phyloP scores from a whole-genome alignment of 2,888 invertebrate genomes.

The Gastrophysa polygoni region DNA sequence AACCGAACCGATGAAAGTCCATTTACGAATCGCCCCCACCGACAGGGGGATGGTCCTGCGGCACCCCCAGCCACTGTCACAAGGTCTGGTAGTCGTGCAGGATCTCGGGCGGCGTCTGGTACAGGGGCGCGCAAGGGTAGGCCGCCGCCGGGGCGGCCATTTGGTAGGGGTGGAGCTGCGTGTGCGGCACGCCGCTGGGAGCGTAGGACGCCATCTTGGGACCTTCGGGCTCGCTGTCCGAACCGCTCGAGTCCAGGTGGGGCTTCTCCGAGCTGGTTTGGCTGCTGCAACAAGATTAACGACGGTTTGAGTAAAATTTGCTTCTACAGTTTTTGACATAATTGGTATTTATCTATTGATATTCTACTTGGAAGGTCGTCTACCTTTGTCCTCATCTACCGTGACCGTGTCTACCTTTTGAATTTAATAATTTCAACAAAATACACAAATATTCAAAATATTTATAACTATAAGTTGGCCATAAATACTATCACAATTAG shows the following conservation, averaged over 20 bases:
- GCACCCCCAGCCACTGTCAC: conserved; percentile 57
- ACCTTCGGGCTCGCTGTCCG: conserved; percentile 55
- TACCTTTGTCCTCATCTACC: no score
- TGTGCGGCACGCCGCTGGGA: conserved; percentile 40
- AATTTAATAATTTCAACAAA: no score
- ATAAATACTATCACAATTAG: no score
- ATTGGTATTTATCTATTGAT: no score
- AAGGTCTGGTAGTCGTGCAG: conserved; percentile 59
- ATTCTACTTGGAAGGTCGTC: no score
- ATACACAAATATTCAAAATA: no score
- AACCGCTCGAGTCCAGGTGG: conserved; percentile 57
- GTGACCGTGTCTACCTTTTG: no score
- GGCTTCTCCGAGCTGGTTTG: conserved; percentile 55
- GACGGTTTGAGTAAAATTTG: not conserved
- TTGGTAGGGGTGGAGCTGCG: conserved; percentile 49
- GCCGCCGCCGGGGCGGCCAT: conserved; percentile 40
- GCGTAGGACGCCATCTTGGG: conserved; percentile 52
- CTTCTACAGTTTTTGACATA: no score
- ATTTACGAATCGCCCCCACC: conserved; percentile 30
- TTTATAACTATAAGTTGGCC: no score
- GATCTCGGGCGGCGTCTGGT: conserved; percentile 54
- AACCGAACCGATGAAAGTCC: not conserved
- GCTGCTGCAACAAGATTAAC: conserved; percentile 49
- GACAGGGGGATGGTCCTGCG: conserved; percentile 33
- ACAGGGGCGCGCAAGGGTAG: conserved; percentile 51